Conservation (phyloP, 1,140 invertebrate species). For the Phymorhynchus buccinoides region DNA sequence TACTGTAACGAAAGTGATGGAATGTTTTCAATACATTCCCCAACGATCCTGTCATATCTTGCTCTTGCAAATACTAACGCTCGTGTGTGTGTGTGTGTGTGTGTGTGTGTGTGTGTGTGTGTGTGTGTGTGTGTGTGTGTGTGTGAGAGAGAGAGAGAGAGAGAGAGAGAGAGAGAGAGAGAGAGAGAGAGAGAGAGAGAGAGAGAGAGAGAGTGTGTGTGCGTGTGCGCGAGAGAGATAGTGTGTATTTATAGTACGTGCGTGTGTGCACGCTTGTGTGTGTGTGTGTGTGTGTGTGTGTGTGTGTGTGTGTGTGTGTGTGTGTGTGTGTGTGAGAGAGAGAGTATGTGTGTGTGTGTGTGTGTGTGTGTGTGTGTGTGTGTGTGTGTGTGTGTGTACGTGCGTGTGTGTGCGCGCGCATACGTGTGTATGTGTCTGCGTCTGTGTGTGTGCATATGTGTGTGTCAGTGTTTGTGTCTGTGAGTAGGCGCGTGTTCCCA, state of each 20-base stretch:
- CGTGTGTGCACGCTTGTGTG: too few relatives aligned
- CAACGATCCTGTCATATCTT: too few relatives aligned
- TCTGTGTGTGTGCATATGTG: background rate
- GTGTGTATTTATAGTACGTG: background rate
- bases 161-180: background rate
- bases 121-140: background rate
- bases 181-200: background rate
- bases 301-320: too few relatives aligned
- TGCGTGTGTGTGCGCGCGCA: conserved; percentile 4
- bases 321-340: too few relatives aligned
- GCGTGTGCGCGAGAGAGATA: background rate
- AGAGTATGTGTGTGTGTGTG: too few relatives aligned
- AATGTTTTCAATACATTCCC: too few relatives aligned
- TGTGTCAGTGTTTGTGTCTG: background rate
- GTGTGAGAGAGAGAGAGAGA: background rate
- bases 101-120: background rate
- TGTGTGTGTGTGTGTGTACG: background rate
- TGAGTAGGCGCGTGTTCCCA: background rate
- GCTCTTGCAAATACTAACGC: too few relatives aligned
- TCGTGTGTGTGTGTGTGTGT: background rate
- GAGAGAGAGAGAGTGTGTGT: background rate
- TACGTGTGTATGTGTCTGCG: background rate
- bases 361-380: background rate
- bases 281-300: too few relatives aligned
- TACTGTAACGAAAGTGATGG: too few relatives aligned